These are phyloP conservation scores for Drosophila virilis DNA, from an alignment of 1,140 invertebrate genomes.

Conservation along the genomic window DNA sequence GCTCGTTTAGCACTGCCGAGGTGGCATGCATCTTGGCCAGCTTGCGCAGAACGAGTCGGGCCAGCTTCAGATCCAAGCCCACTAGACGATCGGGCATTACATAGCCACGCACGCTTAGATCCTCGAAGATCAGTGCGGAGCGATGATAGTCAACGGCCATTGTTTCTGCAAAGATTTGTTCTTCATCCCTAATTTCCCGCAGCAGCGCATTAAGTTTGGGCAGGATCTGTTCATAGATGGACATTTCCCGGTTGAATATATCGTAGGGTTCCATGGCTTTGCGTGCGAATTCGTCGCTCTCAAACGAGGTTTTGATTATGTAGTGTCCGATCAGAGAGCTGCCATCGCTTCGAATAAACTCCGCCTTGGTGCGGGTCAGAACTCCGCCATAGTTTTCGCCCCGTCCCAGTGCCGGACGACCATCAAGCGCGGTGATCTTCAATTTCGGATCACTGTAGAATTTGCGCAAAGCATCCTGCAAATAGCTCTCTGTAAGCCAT, in stretches of 20 bases:
- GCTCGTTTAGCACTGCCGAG: constrained; percentile 83
- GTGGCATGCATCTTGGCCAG: constrained; percentile 87
- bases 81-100: constrained; percentile 85
- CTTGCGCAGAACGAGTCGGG: constrained; percentile 85
- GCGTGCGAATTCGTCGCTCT: constrained; percentile 68
- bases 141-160: constrained; percentile 69
- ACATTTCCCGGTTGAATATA: constrained; percentile 81
- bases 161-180: constrained; percentile 74
- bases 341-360: constrained; percentile 51
- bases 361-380: constrained; percentile 57
- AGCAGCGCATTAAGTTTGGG: constrained; percentile 72
- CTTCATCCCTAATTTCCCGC: constrained; percentile 58
- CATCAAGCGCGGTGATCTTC: constrained; percentile 49
- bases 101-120: constrained; percentile 66
- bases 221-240: constrained; percentile 76
- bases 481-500: constrained; percentile 69
- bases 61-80: constrained; percentile 85
- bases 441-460: constrained; percentile 60
- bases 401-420: constrained; percentile 69
- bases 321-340: constrained; percentile 47
- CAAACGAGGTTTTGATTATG: constrained; percentile 76
- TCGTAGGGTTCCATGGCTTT: constrained; percentile 74
- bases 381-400: constrained; percentile 82
- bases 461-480: constrained; percentile 56
- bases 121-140: constrained; percentile 76